Evolutionary conservation across 2,888 invertebrate species (phyloP), one percentile per base, ranked within the genome.

Genomic region (Pecten maximus): DNA sequence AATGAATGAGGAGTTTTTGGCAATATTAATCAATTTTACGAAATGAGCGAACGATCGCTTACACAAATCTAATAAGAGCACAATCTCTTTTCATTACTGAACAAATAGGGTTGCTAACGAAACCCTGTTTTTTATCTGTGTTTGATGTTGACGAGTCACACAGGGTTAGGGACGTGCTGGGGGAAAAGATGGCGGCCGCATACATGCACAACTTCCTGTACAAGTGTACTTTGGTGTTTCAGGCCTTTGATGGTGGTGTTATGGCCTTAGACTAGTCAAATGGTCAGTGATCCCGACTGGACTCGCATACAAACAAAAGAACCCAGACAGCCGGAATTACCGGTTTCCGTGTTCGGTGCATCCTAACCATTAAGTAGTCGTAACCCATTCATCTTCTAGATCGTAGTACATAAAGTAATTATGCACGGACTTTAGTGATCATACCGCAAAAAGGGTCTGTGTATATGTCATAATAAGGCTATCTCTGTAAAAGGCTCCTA

Each of bases 41-140:
- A 74, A 74, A 74, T 74, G 74, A 74, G 74, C 74, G 74, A 35
- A 74, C 74, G 74, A 74, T 74, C 74, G 74, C 74, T 74, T 74
- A 74, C 74, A 3, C 74, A 74, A 12, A 74, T 74, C 74, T 74
- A 74, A 74, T 74, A 35, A 35, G 35, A 74, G 74, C 74, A 35
- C 74, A 74, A 74, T 74, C 35, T 74, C 74, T 35, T 74, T 74
- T 35, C 74, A 74, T 74, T 74, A 74, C 74, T 74, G 28, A 23
- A 74, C 35, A 74, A 74, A 74, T 74, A 74, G 16, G 35, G 74
- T 74, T 74, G 74, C 74, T 15, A 74, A 74, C 74, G 74, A 35
- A 35, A 35, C 74, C 28, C 0, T 28, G 74, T 74, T 35, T 44
- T 74, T 74, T 74, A 74, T 74, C 35, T 16, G 8, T 35, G 74